phyloP scores from a whole-genome alignment of 2,797 vertebrate genomes.

The Enteromius treurensis region DNA sequence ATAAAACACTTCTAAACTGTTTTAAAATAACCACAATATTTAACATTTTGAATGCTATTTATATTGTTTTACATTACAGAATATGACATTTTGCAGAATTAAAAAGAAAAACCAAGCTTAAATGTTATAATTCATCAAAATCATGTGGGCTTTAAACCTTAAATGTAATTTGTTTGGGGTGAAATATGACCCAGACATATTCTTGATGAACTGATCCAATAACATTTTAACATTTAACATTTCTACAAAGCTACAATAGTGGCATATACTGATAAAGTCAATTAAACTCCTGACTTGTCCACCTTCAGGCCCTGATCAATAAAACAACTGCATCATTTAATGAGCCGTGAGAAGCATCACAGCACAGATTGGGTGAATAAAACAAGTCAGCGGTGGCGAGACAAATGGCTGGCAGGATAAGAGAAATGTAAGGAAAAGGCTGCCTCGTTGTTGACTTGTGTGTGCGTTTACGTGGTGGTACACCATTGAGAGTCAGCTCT shows the following conservation, averaged over 20 bases:
- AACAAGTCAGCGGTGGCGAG: conserved; percentile 37
- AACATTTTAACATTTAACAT: neutral
- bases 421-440: conserved; percentile 32
- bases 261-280: neutral
- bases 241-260: neutral
- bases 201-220: neutral
- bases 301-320: conserved; percentile 37
- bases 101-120: neutral
- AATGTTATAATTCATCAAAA: neutral
- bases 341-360: conserved; percentile 32
- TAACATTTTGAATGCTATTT: neutral
- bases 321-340: conserved; percentile 28
- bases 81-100: neutral
- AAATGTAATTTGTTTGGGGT: neutral
- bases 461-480: conserved; percentile 24
- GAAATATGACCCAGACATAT: neutral
- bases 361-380: conserved; percentile 39
- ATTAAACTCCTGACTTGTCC: conserved; percentile 7
- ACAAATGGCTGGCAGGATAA: conserved; percentile 47
- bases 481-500: conserved; percentile 39
- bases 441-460: conserved; percentile 40
- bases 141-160: neutral
- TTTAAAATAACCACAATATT: neutral
- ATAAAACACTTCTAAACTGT: neutral
- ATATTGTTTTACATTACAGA: neutral